phyloP scores from a whole-genome alignment of 1,140 invertebrate genomes.

The Achatina immaculata region DNA sequence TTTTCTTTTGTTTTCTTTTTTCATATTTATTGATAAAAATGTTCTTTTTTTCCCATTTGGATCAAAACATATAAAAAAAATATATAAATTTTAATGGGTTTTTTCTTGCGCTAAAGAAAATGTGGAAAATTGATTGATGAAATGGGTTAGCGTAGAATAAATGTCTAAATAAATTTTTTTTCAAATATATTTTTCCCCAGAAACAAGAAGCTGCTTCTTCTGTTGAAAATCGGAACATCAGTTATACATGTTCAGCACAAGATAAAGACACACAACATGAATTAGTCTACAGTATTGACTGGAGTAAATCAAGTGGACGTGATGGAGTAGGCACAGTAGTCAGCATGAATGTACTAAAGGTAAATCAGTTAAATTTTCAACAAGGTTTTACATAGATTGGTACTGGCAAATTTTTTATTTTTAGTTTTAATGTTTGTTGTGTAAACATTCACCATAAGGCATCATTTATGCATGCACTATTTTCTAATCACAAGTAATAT shows the following conservation, averaged over 20 bases:
- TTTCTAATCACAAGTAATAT: too few relatives aligned
- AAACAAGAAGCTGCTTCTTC: background rate
- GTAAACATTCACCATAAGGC: too few relatives aligned
- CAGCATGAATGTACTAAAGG: background rate
- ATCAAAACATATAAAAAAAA: too few relatives aligned
- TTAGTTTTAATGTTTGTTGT: background rate
- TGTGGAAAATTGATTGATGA: too few relatives aligned
- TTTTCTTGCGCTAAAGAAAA: too few relatives aligned
- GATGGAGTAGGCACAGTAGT: background rate
- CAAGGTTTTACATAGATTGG: background rate
- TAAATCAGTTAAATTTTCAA: conserved; percentile 4
- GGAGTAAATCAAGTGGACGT: background rate
- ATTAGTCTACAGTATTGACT: background rate
- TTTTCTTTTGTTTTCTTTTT: background rate
- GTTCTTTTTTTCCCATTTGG: too few relatives aligned
- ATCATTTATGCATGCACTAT: too few relatives aligned
- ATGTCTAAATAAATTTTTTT: too few relatives aligned
- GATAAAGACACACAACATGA: background rate
- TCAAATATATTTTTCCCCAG: background rate
- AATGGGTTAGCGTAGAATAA: too few relatives aligned
- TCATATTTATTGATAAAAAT: background rate
- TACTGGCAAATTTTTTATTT: background rate
- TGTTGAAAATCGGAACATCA: background rate
- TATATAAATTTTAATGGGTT: too few relatives aligned
- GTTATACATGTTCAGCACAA: background rate